Percentiles rank a stretch among this genome's conserved stretches.
phyloP scores from a whole-genome alignment of 2,888 invertebrate genomes.

The Balanococcus diminutus region DNA sequence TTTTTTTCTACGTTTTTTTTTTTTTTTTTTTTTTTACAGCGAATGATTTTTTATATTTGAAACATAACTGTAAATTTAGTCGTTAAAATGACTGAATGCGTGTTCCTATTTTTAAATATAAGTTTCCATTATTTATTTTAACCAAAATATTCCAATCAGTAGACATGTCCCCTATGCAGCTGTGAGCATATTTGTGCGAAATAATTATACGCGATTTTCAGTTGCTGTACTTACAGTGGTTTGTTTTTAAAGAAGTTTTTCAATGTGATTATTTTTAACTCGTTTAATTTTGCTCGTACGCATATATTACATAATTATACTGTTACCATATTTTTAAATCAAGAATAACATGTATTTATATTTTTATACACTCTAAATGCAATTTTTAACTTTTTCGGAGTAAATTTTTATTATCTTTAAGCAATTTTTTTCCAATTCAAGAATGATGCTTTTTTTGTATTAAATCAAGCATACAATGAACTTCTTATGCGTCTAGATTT shows the following conservation, averaged over 20 bases:
- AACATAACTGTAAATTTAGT: neutral
- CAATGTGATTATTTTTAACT: neutral
- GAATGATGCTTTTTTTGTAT: too few relatives aligned
- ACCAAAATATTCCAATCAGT: neutral
- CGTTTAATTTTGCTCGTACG: neutral
- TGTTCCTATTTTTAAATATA: conserved; percentile 41
- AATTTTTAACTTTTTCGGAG: neutral
- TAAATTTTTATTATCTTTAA: neutral
- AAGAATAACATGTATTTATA: neutral
- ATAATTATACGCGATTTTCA: neutral
- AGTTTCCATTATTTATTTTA: neutral
- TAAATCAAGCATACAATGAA: too few relatives aligned
- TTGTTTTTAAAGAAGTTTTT: neutral
- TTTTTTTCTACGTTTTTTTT: neutral
- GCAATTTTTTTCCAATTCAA: neutral
- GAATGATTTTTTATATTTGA: neutral
- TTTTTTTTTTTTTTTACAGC: neutral
- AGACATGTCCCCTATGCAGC: neutral
- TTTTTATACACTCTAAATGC: neutral
- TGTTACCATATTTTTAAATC: conserved; percentile 24
- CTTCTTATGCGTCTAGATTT: too few relatives aligned
- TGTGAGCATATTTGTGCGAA: neutral
- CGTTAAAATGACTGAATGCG: neutral
- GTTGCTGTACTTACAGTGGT: neutral
- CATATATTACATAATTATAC: neutral